Conservation (phyloP, 2,888 invertebrate species). For the Calliphora vomitoria region DNA sequence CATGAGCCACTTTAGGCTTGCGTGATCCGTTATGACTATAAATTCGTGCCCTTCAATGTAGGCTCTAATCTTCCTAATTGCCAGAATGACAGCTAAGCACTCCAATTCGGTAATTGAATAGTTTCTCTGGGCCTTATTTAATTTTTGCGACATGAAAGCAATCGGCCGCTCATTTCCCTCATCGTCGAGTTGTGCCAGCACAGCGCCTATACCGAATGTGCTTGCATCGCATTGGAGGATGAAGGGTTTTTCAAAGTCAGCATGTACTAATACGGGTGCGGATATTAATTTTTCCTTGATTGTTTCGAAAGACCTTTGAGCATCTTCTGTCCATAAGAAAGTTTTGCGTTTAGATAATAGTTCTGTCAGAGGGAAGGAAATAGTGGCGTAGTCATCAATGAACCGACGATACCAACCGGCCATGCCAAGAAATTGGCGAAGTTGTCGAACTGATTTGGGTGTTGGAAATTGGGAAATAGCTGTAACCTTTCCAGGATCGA, state of each 20-base stretch:
- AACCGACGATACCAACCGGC: conserved; percentile 27
- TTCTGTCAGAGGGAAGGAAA: conserved; percentile 23
- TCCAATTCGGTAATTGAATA: neutral
- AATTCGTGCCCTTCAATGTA: neutral
- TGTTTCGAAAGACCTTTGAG: neutral
- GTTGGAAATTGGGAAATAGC: conserved; percentile 16
- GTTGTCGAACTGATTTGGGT: neutral
- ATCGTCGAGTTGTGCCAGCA: neutral
- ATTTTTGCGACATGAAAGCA: neutral
- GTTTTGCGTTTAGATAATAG: neutral
- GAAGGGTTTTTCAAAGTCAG: neutral
- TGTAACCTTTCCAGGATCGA: conserved; percentile 8
- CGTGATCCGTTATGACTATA: neutral
- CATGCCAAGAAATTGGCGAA: neutral
- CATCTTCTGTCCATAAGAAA: neutral
- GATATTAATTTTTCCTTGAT: neutral
- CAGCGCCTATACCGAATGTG: neutral
- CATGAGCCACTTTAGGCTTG: neutral
- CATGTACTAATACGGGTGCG: neutral
- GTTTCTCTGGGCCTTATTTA: neutral
- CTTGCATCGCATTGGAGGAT: neutral
- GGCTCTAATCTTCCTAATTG: neutral
- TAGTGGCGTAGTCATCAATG: neutral
- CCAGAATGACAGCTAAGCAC: neutral
- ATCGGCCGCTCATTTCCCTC: neutral